A percentile compares a stretch with the other conserved stretches of the same genome.
These are phyloP conservation scores for Drosophila elegans DNA, from an alignment of 1,140 invertebrate species.

Conservation along the genomic window DNA sequence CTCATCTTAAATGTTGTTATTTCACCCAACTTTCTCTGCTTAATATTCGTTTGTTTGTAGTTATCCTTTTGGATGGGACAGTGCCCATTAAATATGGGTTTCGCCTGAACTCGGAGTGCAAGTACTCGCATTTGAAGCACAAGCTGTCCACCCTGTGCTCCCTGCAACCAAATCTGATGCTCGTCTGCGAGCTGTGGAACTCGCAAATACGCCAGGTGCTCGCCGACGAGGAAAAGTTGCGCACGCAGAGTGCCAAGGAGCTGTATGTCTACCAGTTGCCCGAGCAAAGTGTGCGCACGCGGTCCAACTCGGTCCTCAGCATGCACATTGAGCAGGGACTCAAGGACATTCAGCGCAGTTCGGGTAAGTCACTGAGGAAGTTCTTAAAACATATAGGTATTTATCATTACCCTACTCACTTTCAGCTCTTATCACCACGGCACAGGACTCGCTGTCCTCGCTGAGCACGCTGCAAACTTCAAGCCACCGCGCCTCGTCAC, in stretches of 20 bases:
- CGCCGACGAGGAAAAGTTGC: constrained; percentile 85
- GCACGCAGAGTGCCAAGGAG: constrained; percentile 72
- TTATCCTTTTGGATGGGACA: constrained; percentile 91
- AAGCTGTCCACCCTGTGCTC: constrained; percentile 88
- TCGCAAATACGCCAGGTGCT: constrained; percentile 87
- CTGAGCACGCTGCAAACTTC: constrained; percentile 65
- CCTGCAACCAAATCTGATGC: constrained; percentile 87
- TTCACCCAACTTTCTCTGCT: no score
- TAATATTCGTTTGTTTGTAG: constrained; percentile 64
- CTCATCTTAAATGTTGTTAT: no score
- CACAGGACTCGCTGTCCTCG: constrained; percentile 68
- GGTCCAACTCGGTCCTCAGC: constrained; percentile 74
- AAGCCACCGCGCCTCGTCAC: constrained; percentile 53
- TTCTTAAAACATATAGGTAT: no score
- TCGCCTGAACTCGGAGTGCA: constrained; percentile 91
- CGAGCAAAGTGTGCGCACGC: constrained; percentile 60
- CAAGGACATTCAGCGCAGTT: constrained; percentile 82
- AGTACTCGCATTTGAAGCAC: constrained; percentile 90
- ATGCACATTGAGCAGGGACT: constrained; percentile 82
- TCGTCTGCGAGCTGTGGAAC: constrained; percentile 89
- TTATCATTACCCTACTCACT: no score
- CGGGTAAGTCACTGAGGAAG: constrained; percentile 42
- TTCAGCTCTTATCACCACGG: constrained; percentile 62
- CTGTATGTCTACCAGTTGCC: constrained; percentile 84
- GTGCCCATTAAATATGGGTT: constrained; percentile 93